Percentiles rank a stretch among this genome's conserved stretches.
phyloP scores from a whole-genome alignment of 2,888 invertebrate species.

The Caenorhabditis angaria region DNA sequence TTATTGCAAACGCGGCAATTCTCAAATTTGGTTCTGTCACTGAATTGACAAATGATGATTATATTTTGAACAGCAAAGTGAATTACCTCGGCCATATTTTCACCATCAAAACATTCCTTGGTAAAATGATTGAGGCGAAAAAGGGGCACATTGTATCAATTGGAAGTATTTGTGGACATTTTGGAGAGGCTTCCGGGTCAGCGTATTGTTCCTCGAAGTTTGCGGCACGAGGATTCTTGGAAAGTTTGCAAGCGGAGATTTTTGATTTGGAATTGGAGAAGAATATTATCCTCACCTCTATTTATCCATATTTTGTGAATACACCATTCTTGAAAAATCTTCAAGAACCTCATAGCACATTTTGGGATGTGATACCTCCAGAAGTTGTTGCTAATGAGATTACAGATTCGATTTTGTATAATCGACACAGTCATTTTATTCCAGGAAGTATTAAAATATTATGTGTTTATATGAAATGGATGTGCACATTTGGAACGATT shows the following conservation, averaged over 20 bases:
- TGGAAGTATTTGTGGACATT: constrained; percentile 48
- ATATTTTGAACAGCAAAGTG: constrained; percentile 34
- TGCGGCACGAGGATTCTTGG: constrained; percentile 44
- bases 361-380: constrained; percentile 37
- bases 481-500: constrained; percentile 30
- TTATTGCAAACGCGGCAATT: constrained; percentile 47
- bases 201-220: constrained; percentile 51
- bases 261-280: constrained; percentile 23
- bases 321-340: constrained; percentile 34
- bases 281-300: constrained; percentile 29
- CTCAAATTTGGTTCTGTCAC: constrained; percentile 33
- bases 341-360: constrained; percentile 49
- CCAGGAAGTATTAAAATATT: constrained; percentile 37
- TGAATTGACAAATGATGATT: constrained; percentile 35
- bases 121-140: constrained; percentile 36
- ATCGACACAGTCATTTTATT: constrained; percentile 38
- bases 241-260: constrained; percentile 42
- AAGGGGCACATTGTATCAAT: constrained; percentile 43
- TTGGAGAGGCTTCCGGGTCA: constrained; percentile 45
- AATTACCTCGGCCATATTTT: constrained; percentile 48
- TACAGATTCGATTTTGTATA: constrained; percentile 42
- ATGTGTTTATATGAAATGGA: constrained; percentile 41
- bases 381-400: constrained; percentile 30
- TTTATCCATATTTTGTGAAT: constrained; percentile 47
- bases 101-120: constrained; percentile 40